Conservation (phyloP, 2,888 invertebrate genomes). For the Tinea pellionella region DNA sequence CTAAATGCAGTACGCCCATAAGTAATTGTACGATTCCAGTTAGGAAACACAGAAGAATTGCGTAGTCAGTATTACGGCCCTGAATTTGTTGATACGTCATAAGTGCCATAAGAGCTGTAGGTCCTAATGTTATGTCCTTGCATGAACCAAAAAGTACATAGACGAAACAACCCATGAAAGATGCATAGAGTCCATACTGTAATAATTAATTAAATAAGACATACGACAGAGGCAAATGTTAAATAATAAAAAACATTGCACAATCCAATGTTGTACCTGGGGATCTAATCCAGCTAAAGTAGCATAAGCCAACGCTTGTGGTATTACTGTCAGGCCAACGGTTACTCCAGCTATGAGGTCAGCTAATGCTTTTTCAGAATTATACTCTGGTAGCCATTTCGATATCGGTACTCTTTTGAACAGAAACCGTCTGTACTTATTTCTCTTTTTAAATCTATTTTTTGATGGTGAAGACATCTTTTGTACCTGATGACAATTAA, state of each 20-base stretch:
- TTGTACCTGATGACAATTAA: background rate
- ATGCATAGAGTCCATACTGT: conserved; percentile 94
- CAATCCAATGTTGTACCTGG: conserved; percentile 66
- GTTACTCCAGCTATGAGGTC: conserved; percentile 93
- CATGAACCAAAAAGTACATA: conserved; percentile 91
- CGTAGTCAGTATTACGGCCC: conserved; percentile 80
- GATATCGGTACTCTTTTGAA: conserved; percentile 73
- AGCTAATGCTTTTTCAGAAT: conserved; percentile 79
- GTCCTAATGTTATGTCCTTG: conserved; percentile 88
- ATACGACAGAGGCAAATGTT: background rate
- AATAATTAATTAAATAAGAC: background rate
- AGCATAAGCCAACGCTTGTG: conserved; percentile 93
- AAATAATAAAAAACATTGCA: background rate
- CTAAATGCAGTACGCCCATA: conserved; percentile 86
- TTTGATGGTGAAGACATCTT: conserved; percentile 58
- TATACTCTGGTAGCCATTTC: conserved; percentile 82
- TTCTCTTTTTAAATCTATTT: conserved; percentile 46
- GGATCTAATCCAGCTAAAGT: conserved; percentile 88
- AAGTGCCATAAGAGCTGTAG: conserved; percentile 93
- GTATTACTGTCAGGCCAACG: conserved; percentile 92
- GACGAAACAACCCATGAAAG: conserved; percentile 93
- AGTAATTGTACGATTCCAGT: conserved; percentile 83
- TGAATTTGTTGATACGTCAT: conserved; percentile 87
- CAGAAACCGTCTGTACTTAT: conserved; percentile 44
- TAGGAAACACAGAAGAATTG: conserved; percentile 84